Conservation (phyloP, 2,888 invertebrate species). For the Galerucella pusilla region DNA sequence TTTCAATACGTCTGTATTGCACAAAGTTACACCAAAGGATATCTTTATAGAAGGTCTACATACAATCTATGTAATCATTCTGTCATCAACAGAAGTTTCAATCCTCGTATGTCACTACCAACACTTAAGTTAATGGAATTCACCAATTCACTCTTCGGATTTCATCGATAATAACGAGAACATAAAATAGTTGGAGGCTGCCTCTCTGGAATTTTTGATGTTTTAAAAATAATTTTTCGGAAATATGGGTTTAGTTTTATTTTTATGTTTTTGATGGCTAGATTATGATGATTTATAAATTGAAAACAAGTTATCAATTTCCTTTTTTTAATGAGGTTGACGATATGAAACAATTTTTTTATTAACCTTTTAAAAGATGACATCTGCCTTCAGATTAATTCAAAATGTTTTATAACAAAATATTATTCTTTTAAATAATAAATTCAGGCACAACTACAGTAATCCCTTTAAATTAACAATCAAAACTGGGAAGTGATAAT, state of each 20-base stretch:
- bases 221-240: background rate
- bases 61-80: constrained; percentile 7
- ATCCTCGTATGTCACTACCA: constrained; percentile 6
- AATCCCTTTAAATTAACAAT: no score
- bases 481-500: no score
- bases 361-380: no score
- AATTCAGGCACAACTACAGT: no score
- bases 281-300: no score
- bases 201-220: background rate
- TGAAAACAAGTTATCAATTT: no score
- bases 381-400: no score
- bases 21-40: background rate
- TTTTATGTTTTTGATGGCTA: no score
- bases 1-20: background rate
- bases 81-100: constrained; percentile 16
- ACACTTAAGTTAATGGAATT: background rate
- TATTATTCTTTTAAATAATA: no score
- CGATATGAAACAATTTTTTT: no score
- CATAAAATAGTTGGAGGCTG: background rate
- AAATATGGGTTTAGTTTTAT: background rate
- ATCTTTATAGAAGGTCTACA: background rate
- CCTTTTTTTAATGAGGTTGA: no score
- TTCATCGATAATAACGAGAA: constrained; percentile 3
- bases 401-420: no score
- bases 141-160: background rate